Evolutionary conservation across 2,113 vertebrate species (phyloP).

Genomic region (Beaufortia kweichowensis): DNA sequence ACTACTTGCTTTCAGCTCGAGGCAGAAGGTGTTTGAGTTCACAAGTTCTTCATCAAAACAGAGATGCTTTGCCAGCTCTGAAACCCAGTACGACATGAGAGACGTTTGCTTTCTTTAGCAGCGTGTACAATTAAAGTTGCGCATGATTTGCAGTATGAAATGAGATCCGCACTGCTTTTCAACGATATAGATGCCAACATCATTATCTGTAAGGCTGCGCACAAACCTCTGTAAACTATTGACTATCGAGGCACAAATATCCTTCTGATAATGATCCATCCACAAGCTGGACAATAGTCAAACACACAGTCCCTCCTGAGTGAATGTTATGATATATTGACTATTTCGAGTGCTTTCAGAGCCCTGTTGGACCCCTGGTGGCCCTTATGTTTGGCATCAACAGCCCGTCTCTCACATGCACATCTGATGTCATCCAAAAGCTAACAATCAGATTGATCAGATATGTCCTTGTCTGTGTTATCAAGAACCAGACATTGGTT

Average conservation of each 20-base stretch:
- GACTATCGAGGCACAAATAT: too few relatives aligned
- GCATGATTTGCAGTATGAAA: slow-evolving; percentile 2
- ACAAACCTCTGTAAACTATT: too few relatives aligned
- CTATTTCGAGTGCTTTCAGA: slow-evolving; percentile 18
- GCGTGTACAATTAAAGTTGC: slow-evolving; percentile 3
- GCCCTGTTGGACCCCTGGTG: slow-evolving; percentile 2
- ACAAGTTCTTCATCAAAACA: slow-evolving; percentile 19
- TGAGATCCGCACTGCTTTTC: neutral
- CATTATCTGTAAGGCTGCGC: too few relatives aligned
- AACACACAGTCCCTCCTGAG: neutral
- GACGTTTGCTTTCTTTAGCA: slow-evolving; percentile 24
- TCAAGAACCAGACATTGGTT: slow-evolving; percentile 28
- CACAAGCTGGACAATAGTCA: too few relatives aligned
- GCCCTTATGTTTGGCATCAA: slow-evolving; percentile 35
- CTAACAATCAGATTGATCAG: slow-evolving; percentile 32
- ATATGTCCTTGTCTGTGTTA: slow-evolving; percentile 9
- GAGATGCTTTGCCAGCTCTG: slow-evolving; percentile 6
- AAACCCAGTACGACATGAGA: slow-evolving; percentile 18
- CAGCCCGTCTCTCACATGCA: slow-evolving; percentile 19
- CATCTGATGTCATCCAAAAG: slow-evolving; percentile 40
- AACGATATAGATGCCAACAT: slow-evolving; percentile 6
- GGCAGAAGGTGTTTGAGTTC: neutral
- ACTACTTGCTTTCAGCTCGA: slow-evolving; percentile 19
- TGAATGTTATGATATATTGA: slow-evolving; percentile 25
- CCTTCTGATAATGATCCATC: too few relatives aligned